These are phyloP conservation scores for Gallinago solitaria DNA, from an alignment of 2,797 vertebrate genomes.

Conservation along the genomic window DNA sequence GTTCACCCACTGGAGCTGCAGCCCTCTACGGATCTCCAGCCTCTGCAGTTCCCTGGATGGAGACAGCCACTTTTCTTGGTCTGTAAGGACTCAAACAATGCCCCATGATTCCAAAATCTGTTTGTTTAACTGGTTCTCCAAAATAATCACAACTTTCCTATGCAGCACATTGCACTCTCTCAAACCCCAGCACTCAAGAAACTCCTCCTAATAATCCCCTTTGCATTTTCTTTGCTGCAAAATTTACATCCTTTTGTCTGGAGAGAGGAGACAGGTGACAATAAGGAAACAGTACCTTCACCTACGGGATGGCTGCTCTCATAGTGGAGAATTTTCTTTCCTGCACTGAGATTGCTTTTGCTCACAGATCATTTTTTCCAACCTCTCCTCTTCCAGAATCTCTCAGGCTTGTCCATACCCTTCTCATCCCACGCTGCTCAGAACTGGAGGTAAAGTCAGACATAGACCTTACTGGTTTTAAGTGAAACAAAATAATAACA, in stretches of 20 bases:
- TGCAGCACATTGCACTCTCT: not conserved
- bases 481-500: not conserved
- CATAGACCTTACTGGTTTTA: not conserved
- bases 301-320: not conserved
- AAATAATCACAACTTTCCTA: not conserved
- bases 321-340: not conserved
- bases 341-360: not conserved
- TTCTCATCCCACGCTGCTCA: not conserved
- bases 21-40: not conserved
- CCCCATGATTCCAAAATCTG: fast-evolving
- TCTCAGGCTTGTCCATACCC: not conserved
- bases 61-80: not conserved
- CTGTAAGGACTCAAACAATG: not conserved
- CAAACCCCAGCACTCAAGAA: not conserved
- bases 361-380: not conserved
- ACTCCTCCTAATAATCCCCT: not conserved
- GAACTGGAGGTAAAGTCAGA: not conserved
- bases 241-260: not conserved
- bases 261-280: not conserved
- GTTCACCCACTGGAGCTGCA: not conserved
- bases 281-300: not conserved
- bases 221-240: not conserved
- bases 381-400: not conserved
- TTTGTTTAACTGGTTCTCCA: not conserved
- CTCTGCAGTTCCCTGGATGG: not conserved